Evolutionary conservation across 1,140 invertebrate species (phyloP), one percentile per base, ranked within the genome.

Genomic region (Cephus cinctus): DNA sequence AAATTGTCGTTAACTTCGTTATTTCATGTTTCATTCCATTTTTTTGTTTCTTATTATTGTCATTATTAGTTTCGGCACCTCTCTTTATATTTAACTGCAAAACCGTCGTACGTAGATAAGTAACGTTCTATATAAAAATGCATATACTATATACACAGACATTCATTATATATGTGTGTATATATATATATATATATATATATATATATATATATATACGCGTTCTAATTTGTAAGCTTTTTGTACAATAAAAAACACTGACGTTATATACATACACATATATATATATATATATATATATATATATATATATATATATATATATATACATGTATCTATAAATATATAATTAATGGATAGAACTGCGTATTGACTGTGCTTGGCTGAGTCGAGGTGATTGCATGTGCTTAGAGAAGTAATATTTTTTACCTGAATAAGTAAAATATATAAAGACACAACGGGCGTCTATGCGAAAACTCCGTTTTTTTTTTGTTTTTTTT

Each of bases 161-260:
- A n/a, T 30, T 30, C 4, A 11, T 2, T 30, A 30, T 12, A 30
- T 3, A 30, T 30, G 12, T 0, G 14, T 12, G 14, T 12, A 30
- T 12, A 30, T 3, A 30, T 12, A 30, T 0, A 30, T 12, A 30
- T 2, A 12, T 43, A 47, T 21, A 25, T 40, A 56, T 20, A 35
- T 20, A 46, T 43, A 43, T 35, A 35, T 20, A 47, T 51, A 43
- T 49, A 54, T 50, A 44, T 34, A 47, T 52, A 40, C 44, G 51
- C 35, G 47, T 53, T 45, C 49, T 64, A 59, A 53, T 58, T 62
- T 57, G 42, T 64, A 61, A 68, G 60, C 58, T 68, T 65, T 60
- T 67, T 69, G 60, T 69, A 69, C 57, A 54, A 66, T 65, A 60
- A 52, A 54, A 54, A 41, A 52, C 27, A 55, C 40, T 49, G 40